Base-by-base conservation (phyloP, 2,113 vertebrate genomes). In the Epinephelus fuscoguttatus region DNA sequence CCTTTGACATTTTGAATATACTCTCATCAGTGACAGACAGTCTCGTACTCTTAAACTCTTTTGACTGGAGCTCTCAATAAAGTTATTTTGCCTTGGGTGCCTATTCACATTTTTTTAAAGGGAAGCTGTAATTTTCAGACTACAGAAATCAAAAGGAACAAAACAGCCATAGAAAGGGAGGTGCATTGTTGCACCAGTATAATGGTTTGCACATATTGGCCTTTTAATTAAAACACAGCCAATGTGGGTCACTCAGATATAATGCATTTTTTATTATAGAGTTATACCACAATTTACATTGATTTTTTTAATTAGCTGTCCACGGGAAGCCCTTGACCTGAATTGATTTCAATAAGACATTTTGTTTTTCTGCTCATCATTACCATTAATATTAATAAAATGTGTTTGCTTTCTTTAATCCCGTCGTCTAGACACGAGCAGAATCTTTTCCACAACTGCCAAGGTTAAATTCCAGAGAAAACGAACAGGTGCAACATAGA, bases 221-320 rank as follows among this genome's bases (percentile, higher is more conserved):
- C 13, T 40, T 42, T 68, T 53, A 18, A 42, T 25, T 12, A n/a
- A 40, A 57, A 50, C 21, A 30, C 23, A 30, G 40, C 17, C 3
- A 69, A 40, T 25, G 14, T 33, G 42, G 9, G 23, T 18, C 8
- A 84, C 19, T 75, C 18, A 0, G 42, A 53, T 55, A 23, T 53
- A 30, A 27, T 68, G 49, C 47, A 53, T 45, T 18, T 30, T 70
- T 76, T 50, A 60, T 18, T 23, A 33, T 56, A 61, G n/a, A 57
- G 77, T 70, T 53, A 61, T 84, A 25, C 60, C 47, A 67, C 23
- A 84, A 68, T 40, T 72, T 45, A 55, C n/a, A n/a, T 62, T 25
- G 49, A 49, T 40, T 62, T 62, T 68, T 30, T 47, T 23, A 61
- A 62, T 67, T 21, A 56, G 11, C 45, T 33, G 8, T 49, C 52